phyloP scores from a whole-genome alignment of 53 echinoderm and acorn worm species.

The Apostichopus leukothele region DNA sequence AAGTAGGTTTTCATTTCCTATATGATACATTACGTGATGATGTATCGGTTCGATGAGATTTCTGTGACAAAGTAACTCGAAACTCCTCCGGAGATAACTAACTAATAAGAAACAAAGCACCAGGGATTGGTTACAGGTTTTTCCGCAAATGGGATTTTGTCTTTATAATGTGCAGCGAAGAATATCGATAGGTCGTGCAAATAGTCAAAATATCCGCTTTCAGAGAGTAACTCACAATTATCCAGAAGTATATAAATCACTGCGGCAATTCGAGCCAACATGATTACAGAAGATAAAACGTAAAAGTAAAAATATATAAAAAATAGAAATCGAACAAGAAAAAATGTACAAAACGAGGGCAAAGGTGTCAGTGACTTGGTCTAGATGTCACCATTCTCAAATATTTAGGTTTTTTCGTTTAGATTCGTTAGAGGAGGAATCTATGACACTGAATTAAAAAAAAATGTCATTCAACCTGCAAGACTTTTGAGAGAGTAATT shows the following conservation, averaged over 20 bases:
- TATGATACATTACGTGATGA: not conserved
- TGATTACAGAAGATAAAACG: not conserved
- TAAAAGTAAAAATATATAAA: not conserved
- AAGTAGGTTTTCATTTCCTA: not conserved
- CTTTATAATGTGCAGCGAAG: not conserved
- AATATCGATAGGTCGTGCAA: not conserved
- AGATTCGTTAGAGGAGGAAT: not conserved
- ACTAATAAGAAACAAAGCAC: not conserved
- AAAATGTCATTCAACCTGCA: not conserved
- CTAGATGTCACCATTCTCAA: not conserved
- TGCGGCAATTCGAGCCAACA: not conserved
- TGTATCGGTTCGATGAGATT: not conserved
- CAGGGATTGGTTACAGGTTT: not conserved
- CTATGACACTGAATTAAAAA: not conserved
- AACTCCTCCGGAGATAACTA: not conserved
- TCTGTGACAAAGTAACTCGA: not conserved
- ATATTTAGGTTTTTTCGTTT: too few species aligned
- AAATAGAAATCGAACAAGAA: not conserved
- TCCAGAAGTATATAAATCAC: not conserved
- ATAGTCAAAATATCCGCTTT: not conserved
- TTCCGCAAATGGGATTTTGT: not conserved
- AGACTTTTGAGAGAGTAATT: not conserved
- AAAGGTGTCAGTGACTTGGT: not conserved
- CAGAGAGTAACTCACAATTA: not conserved
- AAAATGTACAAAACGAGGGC: not conserved